Evolutionary conservation across 2,797 vertebrate species (phyloP).

Genomic region (Sebastes itinus): DNA sequence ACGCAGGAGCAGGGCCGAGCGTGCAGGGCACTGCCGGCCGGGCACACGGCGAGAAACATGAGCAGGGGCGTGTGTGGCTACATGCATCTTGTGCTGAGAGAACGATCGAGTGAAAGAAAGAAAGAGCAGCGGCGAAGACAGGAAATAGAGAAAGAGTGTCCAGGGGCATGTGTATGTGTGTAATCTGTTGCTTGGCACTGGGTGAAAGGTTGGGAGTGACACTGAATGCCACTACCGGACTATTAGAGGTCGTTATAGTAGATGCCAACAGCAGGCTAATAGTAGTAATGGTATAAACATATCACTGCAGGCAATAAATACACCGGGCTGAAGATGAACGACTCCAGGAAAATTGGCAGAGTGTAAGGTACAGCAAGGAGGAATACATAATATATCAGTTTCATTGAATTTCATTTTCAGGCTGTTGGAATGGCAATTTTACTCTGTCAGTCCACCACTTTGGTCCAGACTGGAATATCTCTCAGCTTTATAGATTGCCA

Average conservation of each 20-base stretch:
- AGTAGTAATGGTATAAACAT: constrained; percentile 37
- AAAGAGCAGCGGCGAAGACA: constrained; percentile 12
- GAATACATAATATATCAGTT: background rate
- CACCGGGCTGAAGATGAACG: constrained; percentile 11
- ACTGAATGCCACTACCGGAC: constrained; percentile 34
- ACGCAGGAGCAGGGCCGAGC: constrained; percentile 23
- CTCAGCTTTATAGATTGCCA: background rate
- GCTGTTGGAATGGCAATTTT: background rate
- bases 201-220: constrained; percentile 55
- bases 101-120: constrained; percentile 27
- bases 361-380: background rate
- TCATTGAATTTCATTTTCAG: background rate
- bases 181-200: constrained; percentile 32
- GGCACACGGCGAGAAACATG: constrained; percentile 53
- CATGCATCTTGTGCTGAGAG: constrained; percentile 32
- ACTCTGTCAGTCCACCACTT: background rate
- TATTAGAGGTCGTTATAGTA: constrained; percentile 59
- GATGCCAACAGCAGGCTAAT: constrained; percentile 56
- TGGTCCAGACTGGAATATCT: background rate
- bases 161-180: constrained; percentile 10
- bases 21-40: constrained; percentile 2
- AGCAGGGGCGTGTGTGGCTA: constrained; percentile 40
- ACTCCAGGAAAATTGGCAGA: background rate
- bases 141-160: background rate
- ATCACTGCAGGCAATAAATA: constrained; percentile 44